Conservation (phyloP, 2,113 vertebrate genomes). For the Entosphenus tridentatus region DNA sequence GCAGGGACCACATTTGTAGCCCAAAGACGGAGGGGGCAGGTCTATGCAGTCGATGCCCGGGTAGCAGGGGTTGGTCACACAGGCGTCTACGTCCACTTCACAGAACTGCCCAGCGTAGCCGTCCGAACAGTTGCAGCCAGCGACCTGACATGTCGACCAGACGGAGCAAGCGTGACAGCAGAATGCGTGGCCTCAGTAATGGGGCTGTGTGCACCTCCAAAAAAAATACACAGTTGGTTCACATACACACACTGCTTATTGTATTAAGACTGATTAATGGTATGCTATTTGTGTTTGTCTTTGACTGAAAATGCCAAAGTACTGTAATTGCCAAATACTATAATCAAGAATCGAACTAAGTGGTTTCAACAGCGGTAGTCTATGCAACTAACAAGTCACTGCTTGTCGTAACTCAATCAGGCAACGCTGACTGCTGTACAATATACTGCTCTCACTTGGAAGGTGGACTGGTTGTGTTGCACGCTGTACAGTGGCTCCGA, state of each 20-base stretch:
- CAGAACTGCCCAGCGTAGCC: background rate
- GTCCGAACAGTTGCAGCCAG: background rate
- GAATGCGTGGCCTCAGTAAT: too few species aligned
- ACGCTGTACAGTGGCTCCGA: background rate
- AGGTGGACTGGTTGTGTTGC: background rate
- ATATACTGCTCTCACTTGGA: background rate
- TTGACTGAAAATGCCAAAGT: too few species aligned
- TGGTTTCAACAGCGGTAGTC: background rate
- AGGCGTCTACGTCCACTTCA: background rate
- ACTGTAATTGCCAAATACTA: too few species aligned
- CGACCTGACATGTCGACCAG: background rate
- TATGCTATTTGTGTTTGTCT: too few species aligned
- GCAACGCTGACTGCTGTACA: background rate
- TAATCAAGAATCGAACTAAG: too few species aligned
- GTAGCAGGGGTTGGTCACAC: background rate
- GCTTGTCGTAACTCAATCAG: background rate
- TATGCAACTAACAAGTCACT: background rate
- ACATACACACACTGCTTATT: too few species aligned
- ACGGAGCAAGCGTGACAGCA: too few species aligned
- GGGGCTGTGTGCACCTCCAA: too few species aligned
- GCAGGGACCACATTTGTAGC: background rate
- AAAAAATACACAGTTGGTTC: too few species aligned
- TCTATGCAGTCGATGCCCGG: background rate
- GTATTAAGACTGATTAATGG: too few species aligned
- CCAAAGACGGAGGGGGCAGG: background rate